Evolutionary conservation across 1,140 invertebrate genomes (phyloP).

Genomic region (Drosophila triauraria): DNA sequence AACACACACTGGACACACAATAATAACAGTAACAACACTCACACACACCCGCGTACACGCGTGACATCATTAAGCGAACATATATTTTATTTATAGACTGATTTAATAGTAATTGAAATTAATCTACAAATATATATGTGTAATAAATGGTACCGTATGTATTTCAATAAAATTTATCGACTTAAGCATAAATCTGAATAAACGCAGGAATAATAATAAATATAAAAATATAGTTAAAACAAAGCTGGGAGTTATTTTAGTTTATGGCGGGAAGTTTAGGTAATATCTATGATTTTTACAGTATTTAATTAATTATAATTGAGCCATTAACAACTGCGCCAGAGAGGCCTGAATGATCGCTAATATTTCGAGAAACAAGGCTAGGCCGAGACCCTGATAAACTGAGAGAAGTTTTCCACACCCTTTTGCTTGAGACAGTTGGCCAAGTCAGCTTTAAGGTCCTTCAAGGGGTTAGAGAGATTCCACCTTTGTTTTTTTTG

Average conservation of each 20-base stretch:
- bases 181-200: slow-evolving; percentile 81
- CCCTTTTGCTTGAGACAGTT: too few species aligned
- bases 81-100: slow-evolving; percentile 84
- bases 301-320: too few species aligned
- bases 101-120: slow-evolving; percentile 84
- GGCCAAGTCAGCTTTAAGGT: too few species aligned
- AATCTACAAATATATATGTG: slow-evolving; percentile 76
- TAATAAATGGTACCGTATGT: slow-evolving; percentile 64
- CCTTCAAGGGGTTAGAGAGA: too few species aligned
- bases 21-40: slow-evolving; percentile 19
- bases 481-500: too few species aligned
- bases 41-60: slow-evolving; percentile 39
- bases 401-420: too few species aligned
- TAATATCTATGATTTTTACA: too few species aligned
- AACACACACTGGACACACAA: slow-evolving; percentile 35
- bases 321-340: too few species aligned
- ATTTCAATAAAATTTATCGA: slow-evolving; percentile 64
- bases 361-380: too few species aligned
- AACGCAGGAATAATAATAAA: slow-evolving; percentile 80
- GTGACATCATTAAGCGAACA: slow-evolving; percentile 80
- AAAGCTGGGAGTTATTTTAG: background rate
- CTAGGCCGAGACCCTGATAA: too few species aligned
- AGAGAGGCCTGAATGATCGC: too few species aligned
- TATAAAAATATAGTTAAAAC: slow-evolving; percentile 56
- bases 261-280: too few species aligned